Base-by-base conservation (phyloP, 2,888 invertebrate genomes). In the Tachina lurida region DNA sequence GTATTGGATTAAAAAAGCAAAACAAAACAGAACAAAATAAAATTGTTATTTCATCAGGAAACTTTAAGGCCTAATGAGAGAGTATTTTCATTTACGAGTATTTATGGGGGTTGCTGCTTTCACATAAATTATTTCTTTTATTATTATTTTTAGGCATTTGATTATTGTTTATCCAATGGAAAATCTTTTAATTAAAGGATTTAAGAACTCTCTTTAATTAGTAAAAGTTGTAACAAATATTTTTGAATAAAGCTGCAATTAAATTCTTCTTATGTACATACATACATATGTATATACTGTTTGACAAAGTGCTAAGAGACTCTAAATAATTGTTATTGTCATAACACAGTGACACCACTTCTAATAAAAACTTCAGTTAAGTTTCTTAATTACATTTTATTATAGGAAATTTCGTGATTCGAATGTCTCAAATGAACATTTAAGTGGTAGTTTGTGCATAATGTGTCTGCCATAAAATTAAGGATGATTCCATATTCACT, bases 21-120 rank as follows among this genome's bases (percentile, higher is more conserved):
- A 70, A 43, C 10, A 47, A 62, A 60, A 47, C n/a, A 41, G 31
- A n/a, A 63, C 12, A 22, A 17, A 56, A 56, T 17, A 43, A 82
- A 68, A 56, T 56, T 76, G 70, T 76, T 49, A 63, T 71, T 82
- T 82, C 52, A 70, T 56, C 63, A 54, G 31, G 3, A 31, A 60
- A 68, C 31, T 65, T 76, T 68, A 45, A 68, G 68, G 60, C 45
- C 39, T 75, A 74, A 80, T 73, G 71, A 63, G 22, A 54, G 31
- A 54, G 13, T 45, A n/a, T 62, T 62, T 71, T 19, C 15, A 39
- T 31, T 49, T 31, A 4, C 4, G 22, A 22, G 31, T 31, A 31
- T 5, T 7, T 9, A 43, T 54, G 7, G 47, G 79, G 80, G 73
- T 73, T 19, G 73, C 15, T 80, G 13, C 31, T 7, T 31, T 31